phyloP scores from a whole-genome alignment of 64 coral and sea anemone genomes.

The Montipora sp. region DNA sequence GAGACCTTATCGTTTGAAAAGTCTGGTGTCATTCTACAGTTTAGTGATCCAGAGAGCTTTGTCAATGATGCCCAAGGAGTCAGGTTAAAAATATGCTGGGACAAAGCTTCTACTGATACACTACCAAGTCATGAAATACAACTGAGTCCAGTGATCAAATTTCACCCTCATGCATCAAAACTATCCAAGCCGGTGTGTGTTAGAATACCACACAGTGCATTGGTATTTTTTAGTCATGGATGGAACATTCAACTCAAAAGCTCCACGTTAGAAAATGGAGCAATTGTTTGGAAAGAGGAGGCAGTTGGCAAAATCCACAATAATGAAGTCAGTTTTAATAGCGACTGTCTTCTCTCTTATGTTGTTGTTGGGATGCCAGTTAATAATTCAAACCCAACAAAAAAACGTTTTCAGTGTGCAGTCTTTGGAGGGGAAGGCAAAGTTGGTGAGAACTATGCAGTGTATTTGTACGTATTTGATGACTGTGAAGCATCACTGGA shows the following conservation, averaged over 20 bases:
- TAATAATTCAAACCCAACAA: conserved; percentile 24
- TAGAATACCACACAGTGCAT: conserved; percentile 60
- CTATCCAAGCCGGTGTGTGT: neutral
- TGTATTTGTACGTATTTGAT: conserved; percentile 53
- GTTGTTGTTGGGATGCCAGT: conserved; percentile 37
- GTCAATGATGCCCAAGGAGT: conserved; percentile 8
- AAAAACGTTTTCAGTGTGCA: conserved; percentile 60
- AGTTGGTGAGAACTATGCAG: conserved; percentile 11
- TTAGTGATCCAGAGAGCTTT: conserved; percentile 11
- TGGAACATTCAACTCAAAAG: conserved; percentile 26
- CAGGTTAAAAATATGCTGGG: conserved; percentile 1
- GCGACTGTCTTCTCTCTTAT: conserved; percentile 16
- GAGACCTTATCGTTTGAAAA: conserved; percentile 29
- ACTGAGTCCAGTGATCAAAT: conserved; percentile 57
- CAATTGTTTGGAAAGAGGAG: neutral
- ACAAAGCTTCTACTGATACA: neutral
- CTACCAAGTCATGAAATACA: conserved; percentile 19
- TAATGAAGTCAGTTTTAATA: conserved; percentile 20
- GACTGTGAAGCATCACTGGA: conserved; percentile 62
- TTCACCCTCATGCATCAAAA: conserved; percentile 16
- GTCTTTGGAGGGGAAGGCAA: conserved; percentile 48
- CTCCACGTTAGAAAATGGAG: neutral
- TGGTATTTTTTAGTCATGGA: neutral
- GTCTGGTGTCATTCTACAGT: conserved; percentile 36
- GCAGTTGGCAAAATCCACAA: neutral